phyloP scores from a whole-genome alignment of 2,113 vertebrate species.

The Heterotis niloticus region DNA sequence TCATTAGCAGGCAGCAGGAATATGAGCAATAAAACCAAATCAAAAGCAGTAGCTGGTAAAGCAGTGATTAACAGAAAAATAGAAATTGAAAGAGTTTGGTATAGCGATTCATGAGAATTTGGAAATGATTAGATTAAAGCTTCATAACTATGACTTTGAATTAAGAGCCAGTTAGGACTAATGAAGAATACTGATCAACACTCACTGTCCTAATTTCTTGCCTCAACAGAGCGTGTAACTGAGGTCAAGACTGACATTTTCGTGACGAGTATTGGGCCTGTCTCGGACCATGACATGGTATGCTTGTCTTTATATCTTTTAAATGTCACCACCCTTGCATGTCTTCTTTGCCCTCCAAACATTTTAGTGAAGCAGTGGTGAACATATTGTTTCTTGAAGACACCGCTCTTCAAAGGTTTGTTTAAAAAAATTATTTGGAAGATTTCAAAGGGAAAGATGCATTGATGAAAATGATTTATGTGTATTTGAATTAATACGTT shows the following conservation, averaged over 20 bases:
- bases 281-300: conserved; percentile 99
- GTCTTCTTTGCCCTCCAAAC: conserved; percentile 20
- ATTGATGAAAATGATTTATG: neutral
- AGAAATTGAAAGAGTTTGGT: conserved; percentile 21
- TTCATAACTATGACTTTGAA: conserved; percentile 62
- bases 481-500: neutral
- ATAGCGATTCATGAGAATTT: conserved; percentile 38
- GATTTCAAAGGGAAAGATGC: too few relatives aligned
- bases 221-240: conserved; percentile 98
- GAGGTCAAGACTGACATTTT: conserved; percentile 99
- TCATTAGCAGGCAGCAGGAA: conserved; percentile 30
- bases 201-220: conserved; percentile 85
- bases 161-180: conserved; percentile 67
- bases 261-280: conserved; percentile 96
- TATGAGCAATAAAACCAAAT: conserved; percentile 33
- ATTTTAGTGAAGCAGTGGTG: neutral
- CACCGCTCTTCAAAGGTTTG: too few relatives aligned
- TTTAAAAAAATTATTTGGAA: too few relatives aligned
- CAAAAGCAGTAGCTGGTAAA: conserved; percentile 35
- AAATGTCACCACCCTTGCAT: conserved; percentile 50
- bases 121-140: conserved; percentile 61
- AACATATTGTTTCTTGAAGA: neutral
- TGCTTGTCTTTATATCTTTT: conserved; percentile 53
- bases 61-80: conserved; percentile 38
- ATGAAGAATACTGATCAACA: conserved; percentile 69